These are phyloP conservation scores for Tapirus indicus DNA, from an alignment of 2,797 vertebrate species.

Conservation along the genomic window DNA sequence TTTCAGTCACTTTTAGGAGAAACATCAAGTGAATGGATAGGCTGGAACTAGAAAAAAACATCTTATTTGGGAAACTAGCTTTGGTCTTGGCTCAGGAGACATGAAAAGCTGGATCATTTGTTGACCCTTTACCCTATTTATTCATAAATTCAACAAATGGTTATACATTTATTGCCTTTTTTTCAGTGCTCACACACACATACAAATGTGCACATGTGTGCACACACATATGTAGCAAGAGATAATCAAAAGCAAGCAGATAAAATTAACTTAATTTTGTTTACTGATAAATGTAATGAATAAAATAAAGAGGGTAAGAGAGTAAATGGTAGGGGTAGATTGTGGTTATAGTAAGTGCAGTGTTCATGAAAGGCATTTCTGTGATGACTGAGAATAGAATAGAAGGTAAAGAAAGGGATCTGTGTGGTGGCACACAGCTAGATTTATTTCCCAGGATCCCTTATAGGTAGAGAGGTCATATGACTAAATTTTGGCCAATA, in stretches of 20 bases:
- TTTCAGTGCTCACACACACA: background rate
- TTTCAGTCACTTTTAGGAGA: background rate
- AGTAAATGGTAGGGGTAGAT: background rate
- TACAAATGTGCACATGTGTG: background rate
- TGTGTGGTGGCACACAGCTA: background rate
- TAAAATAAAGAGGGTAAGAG: background rate
- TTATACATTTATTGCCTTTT: background rate
- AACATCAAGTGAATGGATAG: background rate
- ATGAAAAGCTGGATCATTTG: background rate
- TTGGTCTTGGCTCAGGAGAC: background rate
- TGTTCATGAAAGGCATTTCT: background rate
- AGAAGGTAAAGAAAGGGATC: background rate
- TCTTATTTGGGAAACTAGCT: background rate
- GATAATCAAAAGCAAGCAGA: background rate
- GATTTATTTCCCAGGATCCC: background rate
- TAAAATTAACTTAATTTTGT: background rate
- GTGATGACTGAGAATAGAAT: background rate
- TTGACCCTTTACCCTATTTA: background rate
- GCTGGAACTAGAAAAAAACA: background rate
- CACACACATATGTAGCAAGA: background rate
- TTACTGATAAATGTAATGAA: background rate
- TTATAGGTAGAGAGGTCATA: background rate
- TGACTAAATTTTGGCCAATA: background rate
- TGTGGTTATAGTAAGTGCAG: background rate
- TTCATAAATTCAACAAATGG: background rate